Evolutionary conservation across 2,113 vertebrate genomes (phyloP).

Genomic region (Kryptolebias marmoratus): DNA sequence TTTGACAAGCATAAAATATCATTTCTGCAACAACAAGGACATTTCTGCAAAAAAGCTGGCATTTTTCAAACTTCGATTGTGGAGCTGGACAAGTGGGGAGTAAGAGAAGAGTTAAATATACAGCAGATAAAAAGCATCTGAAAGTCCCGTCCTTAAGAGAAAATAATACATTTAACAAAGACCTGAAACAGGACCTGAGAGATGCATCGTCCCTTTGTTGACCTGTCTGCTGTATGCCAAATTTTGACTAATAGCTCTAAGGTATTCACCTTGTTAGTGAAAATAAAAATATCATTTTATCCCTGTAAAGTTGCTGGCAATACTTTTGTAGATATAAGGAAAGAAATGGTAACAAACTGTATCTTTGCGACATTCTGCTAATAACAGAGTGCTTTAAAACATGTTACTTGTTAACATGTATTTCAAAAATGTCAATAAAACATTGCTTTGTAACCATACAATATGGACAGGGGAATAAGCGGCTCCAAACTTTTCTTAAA

Average conservation of each 20-base stretch:
- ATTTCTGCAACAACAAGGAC: no score
- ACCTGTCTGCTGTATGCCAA: neutral
- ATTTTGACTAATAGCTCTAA: neutral
- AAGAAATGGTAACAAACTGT: no score
- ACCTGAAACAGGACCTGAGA: neutral
- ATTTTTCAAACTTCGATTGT: no score
- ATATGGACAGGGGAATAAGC: no score
- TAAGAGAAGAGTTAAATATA: neutral
- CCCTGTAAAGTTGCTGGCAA: neutral
- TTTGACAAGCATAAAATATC: no score
- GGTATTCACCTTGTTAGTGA: neutral
- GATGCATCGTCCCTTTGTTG: neutral
- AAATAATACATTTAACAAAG: neutral
- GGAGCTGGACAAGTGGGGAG: neutral
- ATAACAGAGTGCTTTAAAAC: no score
- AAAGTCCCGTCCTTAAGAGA: neutral
- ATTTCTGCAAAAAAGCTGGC: no score
- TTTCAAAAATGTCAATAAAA: no score
- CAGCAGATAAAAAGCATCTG: neutral
- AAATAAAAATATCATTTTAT: neutral
- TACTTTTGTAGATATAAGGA: neutral
- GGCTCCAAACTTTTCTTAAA: no score
- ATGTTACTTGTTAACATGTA: no score
- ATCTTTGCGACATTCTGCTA: no score
- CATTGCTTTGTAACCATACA: no score